Percentiles rank a stretch among this genome's conserved stretches.
Conservation (phyloP, 2,113 vertebrate genomes). For the Ellobius talpinus region DNA sequence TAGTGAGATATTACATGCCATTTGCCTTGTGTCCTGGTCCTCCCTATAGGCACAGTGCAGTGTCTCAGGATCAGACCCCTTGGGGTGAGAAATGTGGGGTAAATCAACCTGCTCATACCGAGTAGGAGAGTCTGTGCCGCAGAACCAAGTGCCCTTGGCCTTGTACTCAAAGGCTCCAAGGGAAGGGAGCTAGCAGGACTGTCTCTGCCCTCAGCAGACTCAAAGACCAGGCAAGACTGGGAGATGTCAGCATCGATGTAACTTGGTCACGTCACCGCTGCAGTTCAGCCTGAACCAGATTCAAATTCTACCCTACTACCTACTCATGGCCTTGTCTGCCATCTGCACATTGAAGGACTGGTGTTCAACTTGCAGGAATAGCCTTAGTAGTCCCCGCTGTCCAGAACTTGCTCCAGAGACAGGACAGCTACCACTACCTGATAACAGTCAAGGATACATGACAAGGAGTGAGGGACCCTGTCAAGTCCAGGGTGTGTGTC, state of each 20-base stretch:
- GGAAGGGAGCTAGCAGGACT: neutral
- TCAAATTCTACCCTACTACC: neutral
- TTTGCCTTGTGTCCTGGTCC: neutral
- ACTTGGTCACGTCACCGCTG: neutral
- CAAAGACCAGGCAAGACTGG: neutral
- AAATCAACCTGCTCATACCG: neutral
- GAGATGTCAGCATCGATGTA: too few relatives aligned
- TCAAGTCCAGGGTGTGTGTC: neutral
- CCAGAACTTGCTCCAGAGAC: neutral
- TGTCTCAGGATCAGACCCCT: neutral
- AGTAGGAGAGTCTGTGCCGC: neutral
- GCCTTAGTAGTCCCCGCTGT: fast-evolving
- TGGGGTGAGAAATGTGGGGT: neutral
- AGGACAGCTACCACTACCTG: neutral
- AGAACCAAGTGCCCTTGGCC: neutral
- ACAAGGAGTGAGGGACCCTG: neutral
- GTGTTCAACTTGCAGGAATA: fast-evolving
- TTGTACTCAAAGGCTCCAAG: neutral
- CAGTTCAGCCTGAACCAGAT: neutral
- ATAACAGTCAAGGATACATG: neutral
- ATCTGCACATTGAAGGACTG: fast-evolving
- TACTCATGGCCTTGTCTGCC: neutral
- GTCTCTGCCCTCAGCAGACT: neutral
- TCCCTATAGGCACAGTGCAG: neutral
- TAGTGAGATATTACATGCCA: neutral